A percentile compares a stretch with the other conserved stretches of the same genome.
phyloP scores from a whole-genome alignment of 2,888 invertebrate species.

The Chrysolina oricalcia region DNA sequence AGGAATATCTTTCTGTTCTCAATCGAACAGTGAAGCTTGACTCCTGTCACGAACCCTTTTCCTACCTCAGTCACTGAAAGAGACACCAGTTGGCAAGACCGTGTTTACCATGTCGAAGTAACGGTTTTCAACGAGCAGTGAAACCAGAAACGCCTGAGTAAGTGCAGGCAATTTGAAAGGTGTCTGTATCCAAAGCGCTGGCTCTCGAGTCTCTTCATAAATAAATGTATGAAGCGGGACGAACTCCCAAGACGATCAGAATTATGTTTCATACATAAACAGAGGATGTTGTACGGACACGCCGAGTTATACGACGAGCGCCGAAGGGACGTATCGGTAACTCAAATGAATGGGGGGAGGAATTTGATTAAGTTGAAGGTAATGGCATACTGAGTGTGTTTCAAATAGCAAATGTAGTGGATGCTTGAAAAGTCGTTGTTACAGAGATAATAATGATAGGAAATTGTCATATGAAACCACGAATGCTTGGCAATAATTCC shows the following conservation, averaged over 20 bases:
- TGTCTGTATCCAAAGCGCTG: conserved; percentile 8
- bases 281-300: background rate
- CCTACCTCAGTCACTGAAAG: too few species aligned
- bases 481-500: too few species aligned
- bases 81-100: background rate
- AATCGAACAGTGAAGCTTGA: too few species aligned
- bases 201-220: background rate
- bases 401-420: background rate
- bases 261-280: conserved; percentile 23
- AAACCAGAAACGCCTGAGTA: conserved; percentile 7
- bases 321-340: background rate
- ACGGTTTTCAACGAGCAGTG: background rate
- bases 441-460: too few species aligned
- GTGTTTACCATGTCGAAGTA: background rate
- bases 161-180: conserved; percentile 18
- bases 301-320: background rate
- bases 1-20: too few species aligned
- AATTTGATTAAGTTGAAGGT: background rate
- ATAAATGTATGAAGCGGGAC: conserved; percentile 8
- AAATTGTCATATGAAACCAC: too few species aligned
- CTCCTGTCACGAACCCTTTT: too few species aligned
- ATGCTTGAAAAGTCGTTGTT: too few species aligned
- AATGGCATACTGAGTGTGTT: background rate
- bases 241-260: conserved; percentile 9
- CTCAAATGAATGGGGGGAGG: background rate